These are phyloP conservation scores for Celastrina argiolus DNA, from an alignment of 2,888 invertebrate genomes.

Conservation along the genomic window DNA sequence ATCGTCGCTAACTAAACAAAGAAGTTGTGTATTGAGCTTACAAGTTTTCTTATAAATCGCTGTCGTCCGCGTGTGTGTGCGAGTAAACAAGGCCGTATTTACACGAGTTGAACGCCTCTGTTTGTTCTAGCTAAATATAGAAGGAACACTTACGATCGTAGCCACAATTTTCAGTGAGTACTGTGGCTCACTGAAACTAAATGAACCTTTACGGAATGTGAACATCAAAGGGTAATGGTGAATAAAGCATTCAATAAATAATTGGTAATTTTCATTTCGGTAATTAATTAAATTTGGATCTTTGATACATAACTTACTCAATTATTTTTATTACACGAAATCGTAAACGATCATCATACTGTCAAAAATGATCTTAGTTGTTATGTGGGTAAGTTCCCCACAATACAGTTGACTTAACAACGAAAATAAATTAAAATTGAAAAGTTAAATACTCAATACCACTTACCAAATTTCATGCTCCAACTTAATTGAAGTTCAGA, in stretches of 20 bases:
- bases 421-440: neutral
- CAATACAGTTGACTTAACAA: too few species aligned
- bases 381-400: too few species aligned
- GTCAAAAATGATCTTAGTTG: too few species aligned
- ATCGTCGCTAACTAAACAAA: slow-evolving; percentile 10
- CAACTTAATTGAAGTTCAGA: neutral
- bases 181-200: neutral
- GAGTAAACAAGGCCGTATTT: neutral
- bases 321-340: too few species aligned
- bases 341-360: too few species aligned
- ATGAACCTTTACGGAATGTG: neutral
- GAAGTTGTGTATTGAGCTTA: neutral
- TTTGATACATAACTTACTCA: too few species aligned
- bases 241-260: too few species aligned
- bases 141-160: neutral
- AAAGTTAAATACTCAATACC: neutral
- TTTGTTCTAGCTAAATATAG: neutral
- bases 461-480: neutral
- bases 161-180: neutral
- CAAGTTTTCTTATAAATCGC: slow-evolving; percentile 16
- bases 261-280: too few species aligned
- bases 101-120: neutral
- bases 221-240: too few species aligned
- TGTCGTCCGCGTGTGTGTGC: neutral
- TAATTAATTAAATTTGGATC: too few species aligned